Base-by-base conservation (phyloP, 2,113 vertebrate genomes). In the Oreochromis niloticus region DNA sequence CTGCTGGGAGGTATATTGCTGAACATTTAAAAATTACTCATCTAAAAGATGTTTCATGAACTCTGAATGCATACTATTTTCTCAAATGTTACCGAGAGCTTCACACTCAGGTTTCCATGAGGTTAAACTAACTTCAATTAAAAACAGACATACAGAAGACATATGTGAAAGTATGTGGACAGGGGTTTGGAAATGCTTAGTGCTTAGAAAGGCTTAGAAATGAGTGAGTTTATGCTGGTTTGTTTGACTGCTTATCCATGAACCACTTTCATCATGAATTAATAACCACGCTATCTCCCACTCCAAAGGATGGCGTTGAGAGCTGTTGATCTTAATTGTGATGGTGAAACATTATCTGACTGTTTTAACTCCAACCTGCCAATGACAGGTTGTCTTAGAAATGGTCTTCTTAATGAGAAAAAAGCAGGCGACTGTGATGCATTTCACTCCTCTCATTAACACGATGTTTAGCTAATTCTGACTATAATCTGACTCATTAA, bases 391-490 rank as follows among this genome's bases (percentile, higher is more conserved):
- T 71, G 39, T 71, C 36, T 43, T 43, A 24, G 36, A 6, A 71
- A 71, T 43, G 36, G 5, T 24, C 66, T 43, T 71, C 7, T 24
- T 43, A 43, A 41, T 43, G 66, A 24, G 34, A 71, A 54, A 43
- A 86, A 85, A 87, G 79, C 12, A 41, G 6, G 11, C 0, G 3
- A 43, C 75, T 85, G 73, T 7, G 6, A 71, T 48, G 19, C 48
- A 61, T 85, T 84, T 12, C 82, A 81, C 54, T 22, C 4, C 10
- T 87, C 80, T 89, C 75, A 78, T 89, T 83, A 80, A 66, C 80
- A 87, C 46, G 34, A 82, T 43, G 48, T 27, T 85, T 87, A 14
- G 63, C 63, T 89, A 88, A 86, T 87, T 90, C 48, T 34, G 34
- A 22, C 4, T 50, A 50, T 75, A 34, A 59, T 80, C 78, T 83